phyloP scores from a whole-genome alignment of 2,797 vertebrate genomes.

The Myotis findleyi region DNA sequence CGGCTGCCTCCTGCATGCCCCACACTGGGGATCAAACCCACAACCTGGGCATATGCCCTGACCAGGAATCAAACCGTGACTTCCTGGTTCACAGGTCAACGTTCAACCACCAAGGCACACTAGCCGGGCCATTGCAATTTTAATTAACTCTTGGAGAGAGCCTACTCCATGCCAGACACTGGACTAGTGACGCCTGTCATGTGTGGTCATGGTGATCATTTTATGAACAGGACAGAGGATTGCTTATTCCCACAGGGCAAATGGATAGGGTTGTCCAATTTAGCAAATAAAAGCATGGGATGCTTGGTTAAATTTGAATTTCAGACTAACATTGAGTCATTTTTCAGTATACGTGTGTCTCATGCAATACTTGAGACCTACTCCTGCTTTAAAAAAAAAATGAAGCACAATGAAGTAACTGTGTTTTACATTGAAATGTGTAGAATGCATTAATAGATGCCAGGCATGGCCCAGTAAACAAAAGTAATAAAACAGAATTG shows the following conservation, averaged over 20 bases:
- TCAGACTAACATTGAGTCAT: background rate
- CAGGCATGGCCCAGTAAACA: background rate
- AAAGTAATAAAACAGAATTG: background rate
- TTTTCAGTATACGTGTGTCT: background rate
- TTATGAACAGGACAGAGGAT: background rate
- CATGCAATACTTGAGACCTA: background rate
- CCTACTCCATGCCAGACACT: too few relatives aligned
- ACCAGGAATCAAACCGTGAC: too few relatives aligned
- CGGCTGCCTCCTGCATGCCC: too few relatives aligned
- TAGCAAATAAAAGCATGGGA: background rate
- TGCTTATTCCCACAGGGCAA: background rate
- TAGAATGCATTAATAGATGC: background rate
- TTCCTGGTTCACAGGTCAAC: too few relatives aligned
- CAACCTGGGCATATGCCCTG: too few relatives aligned
- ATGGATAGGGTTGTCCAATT: background rate
- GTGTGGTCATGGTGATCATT: background rate
- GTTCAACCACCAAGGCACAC: too few relatives aligned
- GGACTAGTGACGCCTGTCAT: too few relatives aligned
- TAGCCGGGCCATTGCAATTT: background rate
- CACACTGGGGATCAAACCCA: too few relatives aligned
- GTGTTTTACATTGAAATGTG: background rate
- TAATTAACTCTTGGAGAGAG: background rate
- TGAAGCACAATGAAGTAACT: background rate
- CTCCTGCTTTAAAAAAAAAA: background rate
- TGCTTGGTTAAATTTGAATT: background rate